Evolutionary conservation across 2,888 invertebrate species (phyloP).

Genomic region (Busseola fusca): DNA sequence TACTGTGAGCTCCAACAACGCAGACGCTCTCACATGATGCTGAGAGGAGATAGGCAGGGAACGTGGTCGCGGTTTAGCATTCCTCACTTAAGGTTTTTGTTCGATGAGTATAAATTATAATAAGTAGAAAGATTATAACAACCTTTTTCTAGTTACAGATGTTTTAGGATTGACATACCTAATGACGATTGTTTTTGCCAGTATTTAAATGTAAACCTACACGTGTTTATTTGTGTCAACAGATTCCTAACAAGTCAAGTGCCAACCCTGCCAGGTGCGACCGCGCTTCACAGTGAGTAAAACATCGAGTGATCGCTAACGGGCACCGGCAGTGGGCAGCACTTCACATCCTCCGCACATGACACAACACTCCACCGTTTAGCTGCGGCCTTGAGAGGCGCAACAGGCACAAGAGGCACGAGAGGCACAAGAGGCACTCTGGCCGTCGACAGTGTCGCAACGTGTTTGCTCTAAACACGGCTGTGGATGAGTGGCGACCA

Average conservation of each 20-base stretch:
- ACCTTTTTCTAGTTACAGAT: too few species aligned
- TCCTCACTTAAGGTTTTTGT: conserved; percentile 5
- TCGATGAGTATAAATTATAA: too few species aligned
- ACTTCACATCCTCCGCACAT: conserved; percentile 47
- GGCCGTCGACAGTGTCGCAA: conserved; percentile 39
- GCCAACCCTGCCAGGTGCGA: conserved; percentile 48
- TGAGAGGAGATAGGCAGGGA: conserved; percentile 27
- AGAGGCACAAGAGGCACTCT: conserved; percentile 20
- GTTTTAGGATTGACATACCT: not conserved
- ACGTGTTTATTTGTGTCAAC: conserved; percentile 7
- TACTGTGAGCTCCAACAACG: conserved; percentile 4
- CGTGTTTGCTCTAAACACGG: conserved; percentile 58
- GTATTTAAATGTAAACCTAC: not conserved
- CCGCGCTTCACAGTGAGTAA: conserved; percentile 27
- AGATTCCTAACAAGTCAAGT: conserved; percentile 5
- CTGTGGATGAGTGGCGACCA: conserved; percentile 43
- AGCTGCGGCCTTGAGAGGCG: conserved; percentile 15
- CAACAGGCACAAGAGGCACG: conserved; percentile 4
- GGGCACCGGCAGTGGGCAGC: conserved; percentile 56
- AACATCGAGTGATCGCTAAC: conserved; percentile 45
- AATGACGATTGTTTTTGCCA: not conserved
- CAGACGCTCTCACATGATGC: conserved; percentile 29
- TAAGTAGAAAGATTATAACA: not conserved
- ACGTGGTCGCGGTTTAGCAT: conserved; percentile 11
- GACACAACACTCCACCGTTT: conserved; percentile 49